Evolutionary conservation across 2,797 vertebrate species (phyloP), one percentile per base, ranked within the genome.

Genomic region (Tinamus major): DNA sequence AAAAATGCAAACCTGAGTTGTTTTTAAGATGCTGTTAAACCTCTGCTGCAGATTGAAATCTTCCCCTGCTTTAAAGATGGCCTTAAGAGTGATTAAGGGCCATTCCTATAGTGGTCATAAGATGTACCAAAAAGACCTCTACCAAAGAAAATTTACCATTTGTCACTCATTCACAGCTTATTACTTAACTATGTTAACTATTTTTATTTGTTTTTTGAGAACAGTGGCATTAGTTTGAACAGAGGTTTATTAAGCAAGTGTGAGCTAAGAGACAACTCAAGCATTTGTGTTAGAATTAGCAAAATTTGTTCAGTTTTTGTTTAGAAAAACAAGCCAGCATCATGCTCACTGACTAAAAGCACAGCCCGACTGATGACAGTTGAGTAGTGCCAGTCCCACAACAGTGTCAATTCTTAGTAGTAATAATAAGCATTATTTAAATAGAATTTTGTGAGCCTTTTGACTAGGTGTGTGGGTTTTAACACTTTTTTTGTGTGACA

Each of bases 391-490:
- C 46, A 41, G 10, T 46, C 46, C 35, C 71, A 39, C 55, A 64
- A 6, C 35, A 33, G 49, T 46, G 12, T 6, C 61, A 31, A 17
- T 64, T 91, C 59, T 59, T 89, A 58, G 3, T 81, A 44, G 58
- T 55, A 42, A 8, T 65, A 11, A 64, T 83, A 87, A 16, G 15
- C 10, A 16, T 29, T 51, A 13, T 27, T 74, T 69, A 89, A 93
- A 79, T 74, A 23, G 23, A 92, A 82, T 72, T 88, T 95, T 74
- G 42, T 96, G 65, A 37, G 59, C 20, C 62, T 44, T 69, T 79
- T 56, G 80, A 31, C 41, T 58, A 15, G 26, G 77, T 83, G 58
- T 89, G 48, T 92, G 33, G 49, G 63, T 96, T 94, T 87, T 93
- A 92, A 68, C 12, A 8, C 58, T 92, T 87, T 35, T 35, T 35